phyloP scores from a whole-genome alignment of 92 coral and sea anemone genomes.

The Phenganax subtilis region DNA sequence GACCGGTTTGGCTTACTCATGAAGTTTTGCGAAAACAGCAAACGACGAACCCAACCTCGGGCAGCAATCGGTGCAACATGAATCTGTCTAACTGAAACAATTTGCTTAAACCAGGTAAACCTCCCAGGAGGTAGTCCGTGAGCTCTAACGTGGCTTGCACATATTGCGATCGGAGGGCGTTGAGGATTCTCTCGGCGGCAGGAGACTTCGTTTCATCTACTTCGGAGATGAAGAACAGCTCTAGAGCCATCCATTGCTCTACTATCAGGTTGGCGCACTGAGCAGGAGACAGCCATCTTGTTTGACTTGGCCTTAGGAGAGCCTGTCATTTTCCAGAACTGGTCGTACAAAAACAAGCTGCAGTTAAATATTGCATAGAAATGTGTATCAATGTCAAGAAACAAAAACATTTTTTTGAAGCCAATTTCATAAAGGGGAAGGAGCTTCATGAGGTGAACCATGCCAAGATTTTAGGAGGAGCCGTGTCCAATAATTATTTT shows the following conservation, averaged over 20 bases:
- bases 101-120: background rate
- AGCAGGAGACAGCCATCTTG: background rate
- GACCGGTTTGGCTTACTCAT: constrained; percentile 13
- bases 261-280: background rate
- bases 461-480: too few relatives aligned
- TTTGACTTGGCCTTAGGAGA: background rate
- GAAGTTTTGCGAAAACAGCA: constrained; percentile 9
- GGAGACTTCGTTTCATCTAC: constrained; percentile 1
- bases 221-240: background rate
- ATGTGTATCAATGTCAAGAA: too few relatives aligned
- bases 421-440: too few relatives aligned
- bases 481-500: too few relatives aligned
- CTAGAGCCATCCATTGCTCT: constrained; percentile 7
- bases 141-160: constrained; percentile 28
- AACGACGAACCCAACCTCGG: constrained; percentile 26
- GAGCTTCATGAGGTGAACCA: too few relatives aligned
- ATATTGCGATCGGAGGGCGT: constrained; percentile 11
- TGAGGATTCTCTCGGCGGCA: constrained; percentile 11
- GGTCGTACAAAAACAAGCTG: too few relatives aligned
- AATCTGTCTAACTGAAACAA: constrained; percentile 19
- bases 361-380: too few relatives aligned
- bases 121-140: constrained; percentile 9
- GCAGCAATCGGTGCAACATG: constrained; percentile 22
- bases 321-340: too few relatives aligned
- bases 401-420: too few relatives aligned